These are phyloP conservation scores for Aphis craccivora DNA, from an alignment of 1,140 invertebrate species.

Conservation along the genomic window DNA sequence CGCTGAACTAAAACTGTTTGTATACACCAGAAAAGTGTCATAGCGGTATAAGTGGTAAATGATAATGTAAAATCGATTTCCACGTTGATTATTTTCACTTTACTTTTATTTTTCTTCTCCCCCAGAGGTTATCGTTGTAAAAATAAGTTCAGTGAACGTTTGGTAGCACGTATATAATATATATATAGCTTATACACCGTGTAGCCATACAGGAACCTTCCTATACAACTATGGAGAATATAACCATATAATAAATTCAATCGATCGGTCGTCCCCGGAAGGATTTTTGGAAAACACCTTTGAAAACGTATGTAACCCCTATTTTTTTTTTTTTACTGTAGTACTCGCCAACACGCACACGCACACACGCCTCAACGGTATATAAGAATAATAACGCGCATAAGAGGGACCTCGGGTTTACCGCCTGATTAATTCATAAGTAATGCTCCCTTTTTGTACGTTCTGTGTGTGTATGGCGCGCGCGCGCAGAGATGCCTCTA, in stretches of 20 bases:
- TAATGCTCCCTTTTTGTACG: conserved; percentile 32
- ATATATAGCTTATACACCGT: too few species aligned
- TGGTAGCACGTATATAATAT: not conserved
- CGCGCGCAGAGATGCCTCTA: not conserved
- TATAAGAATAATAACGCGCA: conserved; percentile 52
- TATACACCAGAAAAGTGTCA: not conserved
- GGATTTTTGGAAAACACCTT: conserved; percentile 34
- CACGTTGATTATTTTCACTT: conserved; percentile 5
- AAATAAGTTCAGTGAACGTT: not conserved
- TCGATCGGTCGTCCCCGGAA: not conserved
- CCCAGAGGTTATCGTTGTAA: not conserved
- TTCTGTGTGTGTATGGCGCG: not conserved
- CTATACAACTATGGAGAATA: not conserved
- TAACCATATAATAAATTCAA: conserved; percentile 16
- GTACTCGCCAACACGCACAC: not conserved
- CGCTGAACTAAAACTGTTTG: not conserved
- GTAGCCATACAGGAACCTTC: not conserved
- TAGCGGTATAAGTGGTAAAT: not conserved
- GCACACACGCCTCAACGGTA: not conserved
- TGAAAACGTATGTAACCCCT: not conserved
- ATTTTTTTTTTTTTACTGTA: not conserved
- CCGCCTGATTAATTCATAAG: conserved; percentile 57
- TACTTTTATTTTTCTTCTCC: not conserved
- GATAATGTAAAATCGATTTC: conserved; percentile 29
- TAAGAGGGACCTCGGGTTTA: conserved; percentile 44